phyloP scores from a whole-genome alignment of 2,888 invertebrate genomes.

The Morpho deidamia region DNA sequence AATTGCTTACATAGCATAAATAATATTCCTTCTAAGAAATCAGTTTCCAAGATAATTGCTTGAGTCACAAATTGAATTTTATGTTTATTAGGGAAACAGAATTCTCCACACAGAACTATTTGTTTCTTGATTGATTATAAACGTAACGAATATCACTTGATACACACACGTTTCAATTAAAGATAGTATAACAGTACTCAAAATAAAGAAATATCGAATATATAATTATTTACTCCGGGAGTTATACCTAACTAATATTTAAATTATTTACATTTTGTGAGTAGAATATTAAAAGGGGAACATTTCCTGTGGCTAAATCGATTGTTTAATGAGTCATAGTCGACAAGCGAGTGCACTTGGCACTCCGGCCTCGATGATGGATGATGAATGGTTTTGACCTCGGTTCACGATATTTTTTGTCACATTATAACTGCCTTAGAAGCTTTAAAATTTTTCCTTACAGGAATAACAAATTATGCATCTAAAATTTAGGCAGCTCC shows the following conservation, averaged over 20 bases:
- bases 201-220: too few relatives aligned
- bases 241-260: not conserved
- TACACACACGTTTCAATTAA: too few relatives aligned
- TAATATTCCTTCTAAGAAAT: not conserved
- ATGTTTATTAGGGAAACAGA: too few relatives aligned
- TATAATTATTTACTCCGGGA: too few relatives aligned
- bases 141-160: too few relatives aligned
- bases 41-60: too few relatives aligned
- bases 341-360: constrained; percentile 71
- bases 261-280: not conserved
- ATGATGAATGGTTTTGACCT: constrained; percentile 68
- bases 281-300: constrained; percentile 10
- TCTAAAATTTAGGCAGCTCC: too few relatives aligned
- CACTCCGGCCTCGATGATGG: constrained; percentile 56
- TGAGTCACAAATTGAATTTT: too few relatives aligned
- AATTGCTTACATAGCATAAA: not conserved
- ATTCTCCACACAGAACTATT: too few relatives aligned
- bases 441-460: constrained; percentile 16
- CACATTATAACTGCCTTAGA: constrained; percentile 47
- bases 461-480: too few relatives aligned
- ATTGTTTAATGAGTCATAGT: constrained; percentile 71
- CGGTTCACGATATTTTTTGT: constrained; percentile 40
- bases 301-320: constrained; percentile 39
- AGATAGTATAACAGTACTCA: too few relatives aligned
- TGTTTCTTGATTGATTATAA: too few relatives aligned